Percentiles rank a stretch among this genome's conserved stretches.
phyloP scores from a whole-genome alignment of 53 echinoderm and acorn worm species.

The Paracentrotus lividus region DNA sequence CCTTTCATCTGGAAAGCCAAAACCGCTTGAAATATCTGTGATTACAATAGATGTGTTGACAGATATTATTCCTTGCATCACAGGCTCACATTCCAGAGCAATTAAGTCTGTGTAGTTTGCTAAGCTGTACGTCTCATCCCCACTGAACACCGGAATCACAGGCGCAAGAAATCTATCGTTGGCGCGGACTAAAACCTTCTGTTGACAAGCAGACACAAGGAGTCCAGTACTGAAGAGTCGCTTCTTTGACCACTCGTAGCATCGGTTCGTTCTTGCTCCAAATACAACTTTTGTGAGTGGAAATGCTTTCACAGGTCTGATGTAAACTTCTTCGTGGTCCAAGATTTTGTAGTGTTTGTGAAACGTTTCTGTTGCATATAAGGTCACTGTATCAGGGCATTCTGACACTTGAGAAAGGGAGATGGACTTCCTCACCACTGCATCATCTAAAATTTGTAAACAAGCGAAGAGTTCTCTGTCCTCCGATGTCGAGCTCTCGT shows the following conservation, averaged over 20 bases:
- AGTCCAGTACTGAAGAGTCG: conserved; percentile 95
- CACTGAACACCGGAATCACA: conserved; percentile 87
- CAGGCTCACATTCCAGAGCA: conserved; percentile 93
- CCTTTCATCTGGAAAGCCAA: neutral
- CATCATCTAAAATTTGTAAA: conserved; percentile 90
- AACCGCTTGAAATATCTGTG: conserved; percentile 76
- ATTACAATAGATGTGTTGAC: conserved; percentile 94
- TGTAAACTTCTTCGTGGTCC: conserved; percentile 89
- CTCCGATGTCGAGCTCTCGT: conserved; percentile 67
- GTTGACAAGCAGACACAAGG: conserved; percentile 96
- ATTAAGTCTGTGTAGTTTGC: conserved; percentile 87
- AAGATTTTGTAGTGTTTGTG: conserved; percentile 90
- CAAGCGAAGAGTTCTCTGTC: conserved; percentile 87
- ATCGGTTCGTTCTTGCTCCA: conserved; percentile 86
- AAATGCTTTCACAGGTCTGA: conserved; percentile 89
- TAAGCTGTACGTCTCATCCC: conserved; percentile 86
- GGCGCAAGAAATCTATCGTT: conserved; percentile 93
- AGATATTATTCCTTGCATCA: conserved; percentile 92
- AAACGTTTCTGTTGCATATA: conserved; percentile 89
- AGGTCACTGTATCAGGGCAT: conserved; percentile 81
- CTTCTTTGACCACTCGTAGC: conserved; percentile 97
- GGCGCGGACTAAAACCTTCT: conserved; percentile 89
- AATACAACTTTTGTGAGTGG: conserved; percentile 96
- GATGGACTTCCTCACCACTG: conserved; percentile 82
- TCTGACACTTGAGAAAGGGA: conserved; percentile 91